phyloP scores from a whole-genome alignment of 2,797 vertebrate species.

The Argya squamiceps region DNA sequence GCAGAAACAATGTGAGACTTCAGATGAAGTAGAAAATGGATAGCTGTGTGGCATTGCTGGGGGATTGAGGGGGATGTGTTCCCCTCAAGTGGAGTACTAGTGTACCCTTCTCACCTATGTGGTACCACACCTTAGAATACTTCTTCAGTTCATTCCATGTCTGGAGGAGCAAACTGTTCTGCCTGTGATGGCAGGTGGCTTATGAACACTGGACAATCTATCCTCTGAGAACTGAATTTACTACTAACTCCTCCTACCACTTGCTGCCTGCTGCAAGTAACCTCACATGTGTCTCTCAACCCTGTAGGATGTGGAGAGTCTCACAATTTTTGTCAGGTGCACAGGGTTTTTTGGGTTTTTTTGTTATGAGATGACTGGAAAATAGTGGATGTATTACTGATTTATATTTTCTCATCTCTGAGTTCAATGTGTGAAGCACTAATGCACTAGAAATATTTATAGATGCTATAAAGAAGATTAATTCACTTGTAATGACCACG shows the following conservation, averaged over 20 bases:
- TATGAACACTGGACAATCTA: background rate
- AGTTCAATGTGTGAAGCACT: slow-evolving; percentile 20
- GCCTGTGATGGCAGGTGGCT: background rate
- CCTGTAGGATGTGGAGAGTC: background rate
- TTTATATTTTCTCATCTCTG: slow-evolving; percentile 25
- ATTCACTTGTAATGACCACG: slow-evolving; percentile 5
- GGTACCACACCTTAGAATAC: background rate
- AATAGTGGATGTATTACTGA: background rate
- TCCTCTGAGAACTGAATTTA: background rate
- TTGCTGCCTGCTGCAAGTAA: background rate
- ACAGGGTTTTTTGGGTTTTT: background rate
- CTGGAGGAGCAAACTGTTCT: background rate
- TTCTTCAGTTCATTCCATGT: background rate
- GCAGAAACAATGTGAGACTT: background rate
- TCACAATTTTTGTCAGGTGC: background rate
- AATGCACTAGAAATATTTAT: slow-evolving; percentile 35
- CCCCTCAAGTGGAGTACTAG: too few species aligned
- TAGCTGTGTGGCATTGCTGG: background rate
- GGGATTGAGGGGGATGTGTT: background rate
- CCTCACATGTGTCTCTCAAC: background rate
- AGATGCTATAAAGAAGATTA: slow-evolving; percentile 41
- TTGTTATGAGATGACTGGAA: background rate
- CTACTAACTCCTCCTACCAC: background rate
- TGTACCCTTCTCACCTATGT: background rate
- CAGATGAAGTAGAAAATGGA: background rate